Evolutionary conservation across 1,140 invertebrate species (phyloP).

Genomic region (Dendroctonus ponderosae): DNA sequence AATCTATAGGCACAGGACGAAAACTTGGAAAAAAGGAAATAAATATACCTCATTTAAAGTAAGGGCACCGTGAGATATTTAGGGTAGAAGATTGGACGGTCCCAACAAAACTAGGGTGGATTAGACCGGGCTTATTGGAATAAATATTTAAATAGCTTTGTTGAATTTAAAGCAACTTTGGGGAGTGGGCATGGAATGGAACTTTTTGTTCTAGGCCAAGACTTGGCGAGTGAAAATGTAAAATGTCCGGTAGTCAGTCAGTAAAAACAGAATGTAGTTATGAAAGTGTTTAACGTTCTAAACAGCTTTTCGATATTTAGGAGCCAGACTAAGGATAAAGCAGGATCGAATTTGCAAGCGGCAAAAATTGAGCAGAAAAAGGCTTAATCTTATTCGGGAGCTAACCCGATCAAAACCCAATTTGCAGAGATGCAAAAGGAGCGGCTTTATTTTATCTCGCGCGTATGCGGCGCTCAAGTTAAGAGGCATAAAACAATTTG

Average conservation of each 20-base stretch:
- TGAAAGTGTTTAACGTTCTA: no score
- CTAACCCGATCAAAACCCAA: slow-evolving; percentile 29
- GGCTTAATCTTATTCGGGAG: slow-evolving; percentile 5
- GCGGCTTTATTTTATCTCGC: slow-evolving; percentile 14
- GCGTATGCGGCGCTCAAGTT: slow-evolving; percentile 15
- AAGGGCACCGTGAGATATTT: slow-evolving; percentile 13
- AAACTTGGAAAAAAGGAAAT: slow-evolving; percentile 1
- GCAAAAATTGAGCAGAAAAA: slow-evolving; percentile 2
- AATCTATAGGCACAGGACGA: no score
- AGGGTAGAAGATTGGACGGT: slow-evolving; percentile 29
- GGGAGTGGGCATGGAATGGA: neutral
- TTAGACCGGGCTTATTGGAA: slow-evolving; percentile 33
- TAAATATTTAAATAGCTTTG: slow-evolving; percentile 36
- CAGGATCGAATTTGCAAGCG: neutral
- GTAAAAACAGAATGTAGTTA: no score
- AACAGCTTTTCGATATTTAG: no score
- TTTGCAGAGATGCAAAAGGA: slow-evolving; percentile 20
- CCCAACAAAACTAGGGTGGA: slow-evolving; percentile 27
- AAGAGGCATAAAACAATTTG: slow-evolving; percentile 35
- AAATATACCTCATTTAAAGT: slow-evolving; percentile 24
- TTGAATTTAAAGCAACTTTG: slow-evolving; percentile 17
- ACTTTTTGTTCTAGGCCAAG: neutral
- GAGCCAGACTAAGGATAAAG: neutral
- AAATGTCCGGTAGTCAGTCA: no score
- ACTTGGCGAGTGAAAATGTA: no score